Conservation (phyloP, 2,797 vertebrate species). For the Decapterus maruadsi region DNA sequence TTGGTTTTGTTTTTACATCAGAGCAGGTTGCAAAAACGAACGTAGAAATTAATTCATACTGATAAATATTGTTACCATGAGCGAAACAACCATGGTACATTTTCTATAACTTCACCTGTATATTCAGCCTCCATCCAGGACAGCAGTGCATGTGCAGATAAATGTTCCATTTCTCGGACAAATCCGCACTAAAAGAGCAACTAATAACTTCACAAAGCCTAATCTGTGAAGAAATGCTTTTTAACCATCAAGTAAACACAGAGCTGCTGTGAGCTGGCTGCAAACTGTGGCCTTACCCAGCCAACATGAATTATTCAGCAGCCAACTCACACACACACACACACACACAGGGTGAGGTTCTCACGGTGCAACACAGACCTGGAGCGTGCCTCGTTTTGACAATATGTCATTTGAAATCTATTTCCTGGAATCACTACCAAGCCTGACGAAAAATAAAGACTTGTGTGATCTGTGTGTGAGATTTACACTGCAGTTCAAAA, state of each 20-base stretch:
- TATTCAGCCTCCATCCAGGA: background rate
- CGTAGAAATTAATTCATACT: too few relatives aligned
- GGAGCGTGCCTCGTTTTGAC: slow-evolving; percentile 1
- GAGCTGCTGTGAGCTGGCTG: slow-evolving; percentile 29
- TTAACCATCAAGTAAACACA: slow-evolving; percentile 9
- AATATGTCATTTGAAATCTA: slow-evolving; percentile 3
- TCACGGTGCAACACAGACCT: slow-evolving; percentile 20
- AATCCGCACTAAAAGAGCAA: background rate
- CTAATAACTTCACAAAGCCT: background rate
- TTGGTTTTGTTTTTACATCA: too few relatives aligned
- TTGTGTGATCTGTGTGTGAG: background rate
- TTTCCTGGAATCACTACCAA: background rate
- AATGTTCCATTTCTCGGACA: background rate
- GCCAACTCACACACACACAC: background rate
- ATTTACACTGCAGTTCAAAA: background rate
- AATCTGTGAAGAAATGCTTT: slow-evolving; percentile 6
- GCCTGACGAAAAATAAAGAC: background rate
- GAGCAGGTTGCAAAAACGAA: background rate
- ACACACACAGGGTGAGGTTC: background rate
- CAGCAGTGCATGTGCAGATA: background rate
- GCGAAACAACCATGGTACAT: too few relatives aligned
- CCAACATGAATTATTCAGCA: slow-evolving; percentile 57
- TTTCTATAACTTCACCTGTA: too few relatives aligned
- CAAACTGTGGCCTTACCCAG: slow-evolving; percentile 25
- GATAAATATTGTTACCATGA: background rate